Percentiles rank a stretch among this genome's conserved stretches.
phyloP scores from a whole-genome alignment of 2,797 vertebrate genomes.

The Antrozous pallidus region DNA sequence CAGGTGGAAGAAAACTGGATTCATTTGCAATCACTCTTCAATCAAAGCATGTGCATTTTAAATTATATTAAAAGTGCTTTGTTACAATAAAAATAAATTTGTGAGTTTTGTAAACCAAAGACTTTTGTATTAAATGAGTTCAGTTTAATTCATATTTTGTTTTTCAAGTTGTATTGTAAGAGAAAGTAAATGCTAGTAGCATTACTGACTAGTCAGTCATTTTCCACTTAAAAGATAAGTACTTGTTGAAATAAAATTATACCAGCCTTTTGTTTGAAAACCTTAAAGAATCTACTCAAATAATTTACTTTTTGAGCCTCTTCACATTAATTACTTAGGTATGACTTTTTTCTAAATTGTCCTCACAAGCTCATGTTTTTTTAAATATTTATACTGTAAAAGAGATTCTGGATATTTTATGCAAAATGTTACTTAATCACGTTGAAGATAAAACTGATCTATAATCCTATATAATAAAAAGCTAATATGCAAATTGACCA shows the following conservation, averaged over 20 bases:
- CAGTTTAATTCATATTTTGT: neutral
- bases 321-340: neutral
- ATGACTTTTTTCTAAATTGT: neutral
- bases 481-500: too few species aligned
- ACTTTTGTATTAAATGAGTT: neutral
- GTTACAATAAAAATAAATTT: constrained; percentile 80
- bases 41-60: constrained; percentile 93
- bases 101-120: neutral
- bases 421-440: neutral
- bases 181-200: neutral
- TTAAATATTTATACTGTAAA: neutral
- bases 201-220: neutral
- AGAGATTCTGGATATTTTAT: neutral
- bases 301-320: neutral
- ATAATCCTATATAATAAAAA: too few species aligned
- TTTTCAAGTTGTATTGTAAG: neutral
- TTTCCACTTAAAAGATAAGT: neutral
- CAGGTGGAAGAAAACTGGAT: constrained; percentile 89
- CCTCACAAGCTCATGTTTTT: neutral
- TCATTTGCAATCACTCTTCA: constrained; percentile 87
- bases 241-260: neutral
- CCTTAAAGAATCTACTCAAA: neutral
- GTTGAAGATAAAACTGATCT: neutral
- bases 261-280: constrained; percentile 30
- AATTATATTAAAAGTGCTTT: constrained; percentile 94